These are phyloP conservation scores for Actinernus sp. DNA, from an alignment of 92 coral and sea anemone genomes.

Conservation along the genomic window DNA sequence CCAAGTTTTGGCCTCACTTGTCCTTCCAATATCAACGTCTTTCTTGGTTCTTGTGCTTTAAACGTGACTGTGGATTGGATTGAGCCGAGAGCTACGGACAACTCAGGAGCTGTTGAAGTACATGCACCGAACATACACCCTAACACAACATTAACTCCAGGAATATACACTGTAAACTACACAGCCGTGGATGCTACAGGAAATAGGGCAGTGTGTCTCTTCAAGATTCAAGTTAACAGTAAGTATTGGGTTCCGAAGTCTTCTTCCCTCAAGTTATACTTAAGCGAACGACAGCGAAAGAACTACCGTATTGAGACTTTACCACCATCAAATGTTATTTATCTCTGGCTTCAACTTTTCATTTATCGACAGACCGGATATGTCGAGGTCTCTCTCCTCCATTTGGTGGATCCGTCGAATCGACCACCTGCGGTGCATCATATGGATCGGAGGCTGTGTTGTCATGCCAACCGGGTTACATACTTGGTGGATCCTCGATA, in stretches of 20 bases:
- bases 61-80: constrained; percentile 57
- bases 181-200: constrained; percentile 55
- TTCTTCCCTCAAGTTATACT: too few species aligned
- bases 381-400: constrained; percentile 46
- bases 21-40: constrained; percentile 14
- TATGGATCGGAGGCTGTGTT: constrained; percentile 56
- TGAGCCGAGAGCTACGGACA: constrained; percentile 51
- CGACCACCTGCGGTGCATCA: constrained; percentile 33
- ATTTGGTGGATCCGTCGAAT: constrained; percentile 29
- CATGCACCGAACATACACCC: constrained; percentile 16
- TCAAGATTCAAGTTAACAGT: constrained; percentile 45
- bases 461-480: constrained; percentile 36
- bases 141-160: constrained; percentile 19
- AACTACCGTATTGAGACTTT: too few species aligned
- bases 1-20: constrained; percentile 46
- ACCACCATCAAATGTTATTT: too few species aligned
- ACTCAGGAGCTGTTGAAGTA: constrained; percentile 38
- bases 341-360: background rate
- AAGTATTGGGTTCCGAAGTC: constrained; percentile 5
- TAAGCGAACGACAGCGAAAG: too few species aligned
- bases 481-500: constrained; percentile 21
- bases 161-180: constrained; percentile 42
- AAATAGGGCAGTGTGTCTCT: constrained; percentile 30
- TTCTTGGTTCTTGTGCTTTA: constrained; percentile 28
- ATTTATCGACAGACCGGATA: constrained; percentile 1